Conservation (phyloP, 2,113 vertebrate species). For the Caranx melampygus region DNA sequence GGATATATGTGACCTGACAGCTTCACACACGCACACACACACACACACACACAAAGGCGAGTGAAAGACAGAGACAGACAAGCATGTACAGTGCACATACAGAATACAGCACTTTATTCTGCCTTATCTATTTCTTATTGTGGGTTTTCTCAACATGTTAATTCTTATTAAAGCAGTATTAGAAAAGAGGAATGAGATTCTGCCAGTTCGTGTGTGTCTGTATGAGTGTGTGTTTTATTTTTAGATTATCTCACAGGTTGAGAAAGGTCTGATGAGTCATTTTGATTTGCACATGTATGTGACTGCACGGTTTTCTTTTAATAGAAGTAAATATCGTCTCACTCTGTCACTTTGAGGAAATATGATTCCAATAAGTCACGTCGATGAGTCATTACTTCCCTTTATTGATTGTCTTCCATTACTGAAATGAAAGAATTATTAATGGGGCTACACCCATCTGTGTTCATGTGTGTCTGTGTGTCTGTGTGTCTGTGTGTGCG, state of each 20-base stretch:
- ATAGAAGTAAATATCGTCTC: constrained; percentile 53
- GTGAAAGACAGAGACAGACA: constrained; percentile 23
- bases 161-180: background rate
- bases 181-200: background rate
- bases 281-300: constrained; percentile 45
- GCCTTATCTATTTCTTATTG: background rate
- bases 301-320: constrained; percentile 43
- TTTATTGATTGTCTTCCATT: constrained; percentile 75
- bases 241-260: constrained; percentile 14
- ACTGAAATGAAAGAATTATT: constrained; percentile 73
- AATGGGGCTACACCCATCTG: constrained; percentile 35
- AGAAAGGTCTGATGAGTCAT: constrained; percentile 42
- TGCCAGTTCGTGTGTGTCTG: constrained; percentile 7
- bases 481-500: constrained; percentile 21
- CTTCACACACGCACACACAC: constrained; percentile 50
- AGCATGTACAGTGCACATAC: constrained; percentile 12
- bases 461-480: constrained; percentile 32
- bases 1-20: constrained; percentile 82
- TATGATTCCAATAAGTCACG: constrained; percentile 65
- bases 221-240: constrained; percentile 22
- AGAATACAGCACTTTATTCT: background rate
- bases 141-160: constrained; percentile 20
- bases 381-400: constrained; percentile 71
- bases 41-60: constrained; percentile 18
- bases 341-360: constrained; percentile 64